These are phyloP conservation scores for Ctenomys sociabilis DNA, from an alignment of 2,113 vertebrate genomes.

Conservation along the genomic window DNA sequence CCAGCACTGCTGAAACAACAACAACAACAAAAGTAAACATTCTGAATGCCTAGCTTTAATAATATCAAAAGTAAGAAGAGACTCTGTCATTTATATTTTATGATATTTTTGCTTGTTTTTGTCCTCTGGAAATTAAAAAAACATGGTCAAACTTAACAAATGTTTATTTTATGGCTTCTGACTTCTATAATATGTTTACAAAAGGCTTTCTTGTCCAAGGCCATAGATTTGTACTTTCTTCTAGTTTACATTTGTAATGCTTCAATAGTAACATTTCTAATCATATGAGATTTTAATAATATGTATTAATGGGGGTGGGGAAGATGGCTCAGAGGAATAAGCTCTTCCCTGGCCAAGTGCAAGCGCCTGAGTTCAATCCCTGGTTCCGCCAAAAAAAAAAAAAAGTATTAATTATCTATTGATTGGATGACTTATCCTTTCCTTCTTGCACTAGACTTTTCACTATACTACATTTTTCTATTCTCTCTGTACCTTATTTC, in stretches of 20 bases:
- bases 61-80: conserved; percentile 51
- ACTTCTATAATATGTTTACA: conserved; percentile 2
- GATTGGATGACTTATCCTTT: neutral
- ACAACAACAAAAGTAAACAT: neutral
- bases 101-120: conserved; percentile 6
- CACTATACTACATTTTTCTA: conserved; percentile 33
- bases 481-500: conserved; percentile 11
- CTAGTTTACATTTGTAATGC: conserved; percentile 16
- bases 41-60: conserved; percentile 11
- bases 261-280: conserved; percentile 23
- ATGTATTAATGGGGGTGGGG: too few relatives aligned
- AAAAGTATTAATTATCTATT: conserved; percentile 36
- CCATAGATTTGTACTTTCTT: conserved; percentile 37
- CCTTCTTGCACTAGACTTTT: neutral
- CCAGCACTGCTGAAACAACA: neutral
- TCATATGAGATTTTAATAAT: conserved; percentile 45
- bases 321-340: too few relatives aligned
- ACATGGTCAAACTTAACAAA: conserved; percentile 4
- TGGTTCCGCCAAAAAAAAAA: too few relatives aligned
- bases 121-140: conserved; percentile 17
- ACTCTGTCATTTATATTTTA: conserved; percentile 26
- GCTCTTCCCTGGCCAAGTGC: too few relatives aligned
- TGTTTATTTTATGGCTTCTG: conserved; percentile 23
- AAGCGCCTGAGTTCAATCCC: too few relatives aligned
- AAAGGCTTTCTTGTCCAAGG: conserved; percentile 5